Conservation (phyloP, 1,140 invertebrate genomes). For the Papilio aristodemus region DNA sequence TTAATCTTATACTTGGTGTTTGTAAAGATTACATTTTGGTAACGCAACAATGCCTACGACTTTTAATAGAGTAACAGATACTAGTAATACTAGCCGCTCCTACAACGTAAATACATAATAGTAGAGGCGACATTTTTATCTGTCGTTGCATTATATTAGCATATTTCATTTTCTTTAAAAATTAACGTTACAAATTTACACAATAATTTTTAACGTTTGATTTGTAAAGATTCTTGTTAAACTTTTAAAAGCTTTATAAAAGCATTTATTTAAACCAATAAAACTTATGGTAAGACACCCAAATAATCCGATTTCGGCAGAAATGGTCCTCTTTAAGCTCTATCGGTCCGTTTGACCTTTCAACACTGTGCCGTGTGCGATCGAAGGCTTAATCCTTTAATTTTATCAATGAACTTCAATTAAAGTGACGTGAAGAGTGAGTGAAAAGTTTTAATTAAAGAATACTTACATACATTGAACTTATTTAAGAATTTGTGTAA, state of each 20-base stretch:
- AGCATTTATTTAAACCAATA: neutral
- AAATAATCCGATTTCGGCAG: slow-evolving; percentile 5
- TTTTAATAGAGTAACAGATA: no score
- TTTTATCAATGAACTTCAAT: slow-evolving; percentile 15
- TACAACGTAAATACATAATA: no score
- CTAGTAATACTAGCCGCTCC: no score
- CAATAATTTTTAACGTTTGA: no score
- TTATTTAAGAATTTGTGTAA: neutral
- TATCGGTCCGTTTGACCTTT: slow-evolving; percentile 14
- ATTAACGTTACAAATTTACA: no score
- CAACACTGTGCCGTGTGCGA: neutral
- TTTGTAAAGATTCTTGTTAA: neutral
- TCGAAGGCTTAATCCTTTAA: neutral
- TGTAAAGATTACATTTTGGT: neutral
- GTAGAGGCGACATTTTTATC: no score
- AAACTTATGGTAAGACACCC: slow-evolving; percentile 5
- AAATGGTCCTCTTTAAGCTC: slow-evolving; percentile 11
- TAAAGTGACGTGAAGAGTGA: neutral
- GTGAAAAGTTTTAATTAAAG: neutral
- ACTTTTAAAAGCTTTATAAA: neutral
- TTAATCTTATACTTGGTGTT: neutral
- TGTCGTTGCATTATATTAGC: no score
- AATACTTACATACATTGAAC: neutral
- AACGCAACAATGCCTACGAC: no score
- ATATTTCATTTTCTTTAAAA: no score